A percentile compares a stretch with the other conserved stretches of the same genome.
Evolutionary conservation across 1,140 invertebrate genomes (phyloP).

Genomic region (Tetramorium parvispinum): DNA sequence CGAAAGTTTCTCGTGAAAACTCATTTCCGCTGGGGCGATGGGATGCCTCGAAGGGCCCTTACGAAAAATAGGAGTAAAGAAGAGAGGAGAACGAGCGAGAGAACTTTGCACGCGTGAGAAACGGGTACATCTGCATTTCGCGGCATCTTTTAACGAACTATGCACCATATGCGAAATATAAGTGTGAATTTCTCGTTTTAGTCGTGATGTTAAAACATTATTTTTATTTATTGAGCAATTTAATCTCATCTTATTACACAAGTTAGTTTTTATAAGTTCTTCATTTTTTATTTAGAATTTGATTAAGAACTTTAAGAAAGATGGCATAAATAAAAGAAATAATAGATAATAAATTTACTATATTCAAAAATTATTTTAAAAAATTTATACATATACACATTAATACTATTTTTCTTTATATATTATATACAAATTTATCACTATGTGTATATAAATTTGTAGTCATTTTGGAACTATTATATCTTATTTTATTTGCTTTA

Average conservation of each 20-base stretch:
- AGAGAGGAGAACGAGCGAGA: background rate
- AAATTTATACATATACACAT: background rate
- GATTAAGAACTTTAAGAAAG: background rate
- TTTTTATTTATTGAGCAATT: background rate
- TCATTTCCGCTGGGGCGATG: constrained; percentile 53
- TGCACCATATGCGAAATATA: background rate
- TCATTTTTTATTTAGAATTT: background rate
- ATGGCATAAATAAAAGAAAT: background rate
- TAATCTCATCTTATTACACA: background rate
- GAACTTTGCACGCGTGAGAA: constrained; percentile 26
- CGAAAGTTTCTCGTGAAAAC: constrained; percentile 49
- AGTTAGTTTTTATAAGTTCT: background rate
- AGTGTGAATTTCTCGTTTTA: constrained; percentile 2
- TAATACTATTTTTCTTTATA: background rate
- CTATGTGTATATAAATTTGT: background rate
- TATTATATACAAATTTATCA: background rate
- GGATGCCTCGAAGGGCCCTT: background rate
- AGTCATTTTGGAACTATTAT: background rate
- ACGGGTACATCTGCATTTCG: background rate
- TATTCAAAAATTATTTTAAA: background rate
- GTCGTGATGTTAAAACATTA: background rate
- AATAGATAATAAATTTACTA: background rate
- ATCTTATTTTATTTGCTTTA: background rate
- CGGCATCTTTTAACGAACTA: constrained; percentile 10
- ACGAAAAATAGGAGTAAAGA: background rate